These are phyloP conservation scores for Scaptomyza parva DNA, from an alignment of 2,888 invertebrate genomes.

Conservation along the genomic window DNA sequence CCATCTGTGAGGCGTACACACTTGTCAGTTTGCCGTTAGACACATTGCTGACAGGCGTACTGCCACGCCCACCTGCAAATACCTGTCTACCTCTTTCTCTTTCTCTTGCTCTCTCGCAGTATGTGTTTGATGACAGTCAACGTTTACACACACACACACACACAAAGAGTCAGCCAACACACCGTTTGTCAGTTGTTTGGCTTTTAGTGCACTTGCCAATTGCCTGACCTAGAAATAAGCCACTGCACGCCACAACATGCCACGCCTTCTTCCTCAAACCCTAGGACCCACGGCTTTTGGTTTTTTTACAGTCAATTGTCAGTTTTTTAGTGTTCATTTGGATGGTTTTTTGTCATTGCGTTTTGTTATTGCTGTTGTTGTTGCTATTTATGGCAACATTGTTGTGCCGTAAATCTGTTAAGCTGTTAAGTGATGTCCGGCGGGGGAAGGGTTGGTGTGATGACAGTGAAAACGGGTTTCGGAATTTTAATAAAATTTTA, in stretches of 20 bases:
- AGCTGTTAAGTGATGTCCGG: constrained; percentile 69
- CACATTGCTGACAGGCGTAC: constrained; percentile 69
- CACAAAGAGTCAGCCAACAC: too few species aligned
- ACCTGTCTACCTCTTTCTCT: constrained; percentile 36
- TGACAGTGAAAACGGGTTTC: background rate
- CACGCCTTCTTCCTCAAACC: background rate
- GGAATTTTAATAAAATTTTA: constrained; percentile 74
- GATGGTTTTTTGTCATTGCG: constrained; percentile 1
- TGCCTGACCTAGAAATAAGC: constrained; percentile 70
- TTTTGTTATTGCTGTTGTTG: constrained; percentile 20
- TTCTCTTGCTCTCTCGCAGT: too few species aligned
- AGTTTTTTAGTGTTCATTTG: constrained; percentile 40
- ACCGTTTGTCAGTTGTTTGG: constrained; percentile 68
- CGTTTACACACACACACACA: constrained; percentile 16
- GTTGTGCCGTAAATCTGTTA: constrained; percentile 72
- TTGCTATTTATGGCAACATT: constrained; percentile 57
- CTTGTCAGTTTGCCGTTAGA: constrained; percentile 74
- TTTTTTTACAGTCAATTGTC: constrained; percentile 25
- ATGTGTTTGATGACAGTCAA: constrained; percentile 2
- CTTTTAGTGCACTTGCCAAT: constrained; percentile 77
- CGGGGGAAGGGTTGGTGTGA: background rate
- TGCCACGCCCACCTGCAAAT: constrained; percentile 48
- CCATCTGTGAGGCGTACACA: constrained; percentile 74
- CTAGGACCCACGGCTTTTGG: background rate
- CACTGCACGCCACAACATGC: background rate